Base-by-base conservation (phyloP, 2,888 invertebrate species). In the Ptychoptera albimana region DNA sequence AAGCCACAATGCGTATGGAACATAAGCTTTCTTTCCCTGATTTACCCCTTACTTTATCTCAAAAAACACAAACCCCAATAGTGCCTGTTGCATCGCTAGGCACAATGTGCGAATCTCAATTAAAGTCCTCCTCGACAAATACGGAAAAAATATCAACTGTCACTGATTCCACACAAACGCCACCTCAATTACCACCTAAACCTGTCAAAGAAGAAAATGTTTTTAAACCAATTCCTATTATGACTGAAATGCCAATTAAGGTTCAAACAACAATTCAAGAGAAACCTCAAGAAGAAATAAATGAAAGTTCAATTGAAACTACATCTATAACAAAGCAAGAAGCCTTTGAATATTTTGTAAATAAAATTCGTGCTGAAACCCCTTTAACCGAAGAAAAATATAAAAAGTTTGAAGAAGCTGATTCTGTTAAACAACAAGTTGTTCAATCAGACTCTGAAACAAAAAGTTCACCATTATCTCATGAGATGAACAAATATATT, bases 301-400 rank as follows among this genome's bases (percentile, higher is more conserved):
- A 47, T 46, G 39, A 45, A 50, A 34, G 37, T 10, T 32, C 44
- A 8, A 65, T 74, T 46, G 74, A 77, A 57, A 72, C 71, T 1
- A 67, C 68, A 34, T 74, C 73, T 8, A 76, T 79, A 48, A 71
- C 75, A 7, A 78, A 74, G 52, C 70, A 76, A 50, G 74, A 75
- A 44, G 78, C 79, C 2, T 63, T 77, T 39, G 76, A 75, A 53
- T 80, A 74, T 57, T 79, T 79, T 53, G 76, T 77, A 47, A 73
- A 72, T 12, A 73, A 77, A 58, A 73, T 79, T 15, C 53, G 55
- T 44, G 49, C 67, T 58, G 37, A 55, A 53, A 50, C 57, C 57
- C n/a, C 59, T 55, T 9, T 57, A 62, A 39, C 61, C n/a, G 56
- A 59, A 36, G 66, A 65, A 44, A 56, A 63, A 45, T 69, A 66